phyloP scores from a whole-genome alignment of 2,888 invertebrate genomes.

The Teinopalpus imperialis region DNA sequence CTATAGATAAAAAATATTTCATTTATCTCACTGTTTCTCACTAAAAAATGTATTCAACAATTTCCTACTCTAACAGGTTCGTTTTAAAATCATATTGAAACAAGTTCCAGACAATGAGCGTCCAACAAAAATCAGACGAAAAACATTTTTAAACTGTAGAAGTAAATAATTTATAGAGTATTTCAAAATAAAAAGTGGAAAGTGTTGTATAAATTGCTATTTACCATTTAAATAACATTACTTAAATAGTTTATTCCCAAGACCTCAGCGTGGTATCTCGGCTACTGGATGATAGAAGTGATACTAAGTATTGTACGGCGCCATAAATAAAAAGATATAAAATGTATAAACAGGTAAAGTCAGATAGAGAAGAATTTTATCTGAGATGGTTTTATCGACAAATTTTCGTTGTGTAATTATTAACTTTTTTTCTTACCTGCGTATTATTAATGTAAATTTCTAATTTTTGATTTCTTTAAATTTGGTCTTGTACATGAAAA shows the following conservation, averaged over 20 bases:
- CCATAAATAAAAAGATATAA: conserved; percentile 21
- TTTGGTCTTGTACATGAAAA: conserved; percentile 31
- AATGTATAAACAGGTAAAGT: not conserved
- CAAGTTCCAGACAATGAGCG: no score
- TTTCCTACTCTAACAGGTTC: no score
- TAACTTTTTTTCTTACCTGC: no score
- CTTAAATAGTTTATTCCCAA: conserved; percentile 35
- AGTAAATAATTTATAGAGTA: conserved; percentile 41
- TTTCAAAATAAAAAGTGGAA: conserved; percentile 43
- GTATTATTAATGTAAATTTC: no score
- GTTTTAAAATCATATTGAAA: no score
- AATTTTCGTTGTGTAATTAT: not conserved
- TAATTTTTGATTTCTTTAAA: no score
- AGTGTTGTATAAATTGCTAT: conserved; percentile 33
- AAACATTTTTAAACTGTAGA: conserved; percentile 28
- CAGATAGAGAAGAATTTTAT: not conserved
- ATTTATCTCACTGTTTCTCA: no score
- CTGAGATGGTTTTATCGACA: not conserved
- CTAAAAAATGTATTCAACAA: no score
- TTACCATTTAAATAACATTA: conserved; percentile 41
- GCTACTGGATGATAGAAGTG: conserved; percentile 51
- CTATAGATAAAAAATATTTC: no score
- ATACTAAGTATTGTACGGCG: conserved; percentile 38
- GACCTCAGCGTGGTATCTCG: conserved; percentile 41
- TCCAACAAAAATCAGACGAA: no score